Evolutionary conservation across 2,888 invertebrate genomes (phyloP).

Genomic region (Cotesia congregata): DNA sequence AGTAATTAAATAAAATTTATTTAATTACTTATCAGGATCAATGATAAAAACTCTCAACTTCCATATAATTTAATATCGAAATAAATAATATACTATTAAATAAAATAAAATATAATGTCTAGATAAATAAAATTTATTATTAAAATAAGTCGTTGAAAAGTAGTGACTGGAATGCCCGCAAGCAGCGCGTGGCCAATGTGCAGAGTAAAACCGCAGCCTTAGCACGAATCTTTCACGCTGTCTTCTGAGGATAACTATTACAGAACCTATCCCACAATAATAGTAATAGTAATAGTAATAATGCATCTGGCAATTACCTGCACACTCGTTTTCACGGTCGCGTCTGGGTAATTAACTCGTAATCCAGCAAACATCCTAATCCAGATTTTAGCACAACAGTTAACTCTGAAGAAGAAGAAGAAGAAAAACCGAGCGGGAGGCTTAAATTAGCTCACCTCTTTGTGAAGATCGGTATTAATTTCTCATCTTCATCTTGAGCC

Average conservation of each 20-base stretch:
- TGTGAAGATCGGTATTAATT: background rate
- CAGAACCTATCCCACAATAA: conserved; percentile 14
- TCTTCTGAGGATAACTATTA: conserved; percentile 14
- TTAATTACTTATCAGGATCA: too few relatives aligned
- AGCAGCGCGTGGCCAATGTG: conserved; percentile 37
- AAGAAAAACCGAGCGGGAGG: background rate
- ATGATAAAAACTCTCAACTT: too few relatives aligned
- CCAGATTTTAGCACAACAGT: background rate
- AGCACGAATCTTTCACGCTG: conserved; percentile 24
- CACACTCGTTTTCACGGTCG: conserved; percentile 17
- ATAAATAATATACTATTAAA: conserved; percentile 17
- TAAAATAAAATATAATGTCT: conserved; percentile 25
- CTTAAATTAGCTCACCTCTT: background rate
- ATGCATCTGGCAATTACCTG: conserved; percentile 30
- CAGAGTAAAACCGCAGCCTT: conserved; percentile 22
- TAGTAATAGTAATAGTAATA: conserved; percentile 23
- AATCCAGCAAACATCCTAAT: background rate
- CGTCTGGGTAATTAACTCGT: conserved; percentile 11
- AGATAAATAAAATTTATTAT: conserved; percentile 12
- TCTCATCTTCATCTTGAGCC: background rate
- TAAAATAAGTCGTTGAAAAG: conserved; percentile 40
- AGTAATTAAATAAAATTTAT: too few relatives aligned
- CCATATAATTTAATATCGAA: background rate
- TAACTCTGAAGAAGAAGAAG: too few relatives aligned
- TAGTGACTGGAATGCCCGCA: conserved; percentile 43